These are phyloP conservation scores for Myripristis murdjan DNA, from an alignment of 2,797 vertebrate species.

Conservation along the genomic window DNA sequence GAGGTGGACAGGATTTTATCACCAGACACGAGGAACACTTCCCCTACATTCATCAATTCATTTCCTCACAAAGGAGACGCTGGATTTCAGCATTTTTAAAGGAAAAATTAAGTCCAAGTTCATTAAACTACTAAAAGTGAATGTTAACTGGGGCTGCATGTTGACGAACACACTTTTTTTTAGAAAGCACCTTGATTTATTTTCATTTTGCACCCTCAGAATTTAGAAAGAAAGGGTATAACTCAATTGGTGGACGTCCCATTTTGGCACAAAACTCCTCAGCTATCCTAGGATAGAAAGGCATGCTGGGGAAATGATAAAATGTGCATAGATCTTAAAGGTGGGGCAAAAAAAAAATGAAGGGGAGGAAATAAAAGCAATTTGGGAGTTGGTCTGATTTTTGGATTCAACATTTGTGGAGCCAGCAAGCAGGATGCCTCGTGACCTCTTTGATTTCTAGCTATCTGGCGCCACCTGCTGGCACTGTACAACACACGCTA, in stretches of 20 bases:
- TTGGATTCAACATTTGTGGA: slow-evolving; percentile 3
- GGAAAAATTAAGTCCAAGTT: neutral
- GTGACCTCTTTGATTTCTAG: slow-evolving; percentile 6
- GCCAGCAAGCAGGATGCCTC: neutral
- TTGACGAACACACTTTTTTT: too few species aligned
- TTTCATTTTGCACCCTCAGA: neutral
- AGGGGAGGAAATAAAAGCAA: neutral
- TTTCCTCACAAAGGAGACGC: slow-evolving; percentile 6
- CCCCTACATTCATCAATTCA: neutral
- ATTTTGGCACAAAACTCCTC: too few species aligned
- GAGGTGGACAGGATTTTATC: slow-evolving; percentile 21
- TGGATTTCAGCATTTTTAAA: neutral
- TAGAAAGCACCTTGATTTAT: neutral
- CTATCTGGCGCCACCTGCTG: slow-evolving; percentile 64
- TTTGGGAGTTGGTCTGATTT: neutral
- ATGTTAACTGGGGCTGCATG: too few species aligned
- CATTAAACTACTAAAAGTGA: neutral
- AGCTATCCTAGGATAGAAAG: too few species aligned
- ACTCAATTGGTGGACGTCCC: too few species aligned
- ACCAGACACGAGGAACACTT: neutral
- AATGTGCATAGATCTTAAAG: too few species aligned
- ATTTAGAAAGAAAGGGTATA: too few species aligned
- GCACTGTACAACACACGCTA: neutral
- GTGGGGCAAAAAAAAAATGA: neutral
- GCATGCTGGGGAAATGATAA: too few species aligned